Evolutionary conservation across 2,113 vertebrate species (phyloP).

Genomic region (Hydropotes inermis): DNA sequence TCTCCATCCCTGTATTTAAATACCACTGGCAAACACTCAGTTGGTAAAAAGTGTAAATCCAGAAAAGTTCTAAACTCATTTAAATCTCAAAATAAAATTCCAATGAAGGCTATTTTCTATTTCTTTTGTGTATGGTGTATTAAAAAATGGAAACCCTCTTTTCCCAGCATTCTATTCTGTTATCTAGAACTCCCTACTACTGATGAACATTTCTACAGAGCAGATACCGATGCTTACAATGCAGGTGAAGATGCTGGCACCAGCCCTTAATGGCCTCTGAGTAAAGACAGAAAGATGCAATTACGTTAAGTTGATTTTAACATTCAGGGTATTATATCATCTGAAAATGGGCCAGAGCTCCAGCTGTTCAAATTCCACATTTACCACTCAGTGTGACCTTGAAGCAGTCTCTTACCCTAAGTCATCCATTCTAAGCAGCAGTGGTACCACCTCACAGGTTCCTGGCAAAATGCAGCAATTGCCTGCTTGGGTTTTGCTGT

Average conservation of each 20-base stretch:
- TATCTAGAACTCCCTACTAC: constrained; percentile 15
- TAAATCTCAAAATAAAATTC: background rate
- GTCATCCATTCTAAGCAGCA: background rate
- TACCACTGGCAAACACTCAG: background rate
- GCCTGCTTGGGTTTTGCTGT: background rate
- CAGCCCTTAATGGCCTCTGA: background rate
- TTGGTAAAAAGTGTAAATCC: constrained; percentile 24
- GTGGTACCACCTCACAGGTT: background rate
- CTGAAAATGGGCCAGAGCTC: background rate
- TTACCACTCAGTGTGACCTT: background rate
- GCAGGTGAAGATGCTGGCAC: background rate
- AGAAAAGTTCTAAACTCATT: background rate
- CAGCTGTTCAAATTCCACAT: background rate
- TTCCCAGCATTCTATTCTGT: constrained; percentile 3
- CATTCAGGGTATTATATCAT: background rate
- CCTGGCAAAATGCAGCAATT: background rate
- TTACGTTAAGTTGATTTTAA: background rate
- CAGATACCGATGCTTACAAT: background rate
- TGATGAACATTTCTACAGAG: background rate
- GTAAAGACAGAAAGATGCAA: background rate
- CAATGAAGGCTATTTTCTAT: constrained; percentile 29
- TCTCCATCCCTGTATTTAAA: background rate
- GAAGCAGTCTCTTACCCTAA: background rate
- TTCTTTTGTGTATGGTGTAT: background rate
- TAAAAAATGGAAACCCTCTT: background rate